Base-by-base conservation (phyloP, 2,113 vertebrate species). In the Sprattus sprattus region DNA sequence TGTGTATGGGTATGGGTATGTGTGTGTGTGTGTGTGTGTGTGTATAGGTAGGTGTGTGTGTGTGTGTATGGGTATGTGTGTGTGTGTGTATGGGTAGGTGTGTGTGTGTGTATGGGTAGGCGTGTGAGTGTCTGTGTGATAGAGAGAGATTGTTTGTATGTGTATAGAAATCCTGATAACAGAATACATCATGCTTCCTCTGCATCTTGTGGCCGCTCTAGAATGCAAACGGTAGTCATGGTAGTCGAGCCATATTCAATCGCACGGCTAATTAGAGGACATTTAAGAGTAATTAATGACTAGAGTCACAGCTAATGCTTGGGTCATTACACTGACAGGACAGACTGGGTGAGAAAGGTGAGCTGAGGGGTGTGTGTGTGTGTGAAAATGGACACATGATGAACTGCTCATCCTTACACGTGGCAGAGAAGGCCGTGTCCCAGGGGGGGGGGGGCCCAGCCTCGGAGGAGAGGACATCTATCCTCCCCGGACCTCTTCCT, bases 301-400 rank as follows among this genome's bases (percentile, higher is more conserved):
- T 60, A 28, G n/a, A 3, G n/a, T 8, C 64, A 22, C n/a, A 11
- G 64, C 25, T 71, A 11, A 71, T 28, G 64, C 64, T 32, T 32
- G 32, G 25, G 8, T 13, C 64, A 71, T 25, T 28, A 28, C n/a
- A 10, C 64, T 9, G 25, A 71, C 25, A 71, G 25, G 3, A 28
- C 7, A 22, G 57, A 7, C 18, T 64, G 57, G 22, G 57, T 64
- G 57, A 22, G 57, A 22, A 20, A 22, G 57, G 16, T 54, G 52
- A 16, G 52, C 13, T 16, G 18, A 22, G 20, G 3, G 20, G 64
- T 28, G 25, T 71, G 25, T 71, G 64, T 71, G 64, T 67, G 64
- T 25, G 60, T 67, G 22, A 88, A 92, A 90, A 92, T 86, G 67
- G 89, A 87, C 90, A 90, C 90, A 89, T 93, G 87, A 91, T 84